A percentile compares a stretch with the other conserved stretches of the same genome.
These are phyloP conservation scores for Girardinus metallicus DNA, from an alignment of 2,797 vertebrate species.

Conservation along the genomic window DNA sequence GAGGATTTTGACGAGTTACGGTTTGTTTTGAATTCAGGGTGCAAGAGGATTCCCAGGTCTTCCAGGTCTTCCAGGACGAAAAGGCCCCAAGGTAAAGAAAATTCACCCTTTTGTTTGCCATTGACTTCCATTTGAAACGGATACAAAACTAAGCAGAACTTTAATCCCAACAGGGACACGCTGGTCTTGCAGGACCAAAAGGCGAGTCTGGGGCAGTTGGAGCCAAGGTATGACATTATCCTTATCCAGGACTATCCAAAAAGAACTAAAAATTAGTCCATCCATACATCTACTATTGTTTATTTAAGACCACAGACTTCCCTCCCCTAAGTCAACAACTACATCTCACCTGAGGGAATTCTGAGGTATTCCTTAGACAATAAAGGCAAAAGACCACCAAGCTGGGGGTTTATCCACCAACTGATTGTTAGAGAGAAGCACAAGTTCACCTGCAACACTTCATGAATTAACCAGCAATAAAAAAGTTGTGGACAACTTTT, in stretches of 20 bases:
- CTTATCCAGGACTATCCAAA: neutral
- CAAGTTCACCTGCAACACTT: neutral
- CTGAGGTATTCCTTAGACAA: neutral
- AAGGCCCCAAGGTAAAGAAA: constrained; percentile 89
- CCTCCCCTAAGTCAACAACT: neutral
- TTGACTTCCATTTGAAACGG: neutral
- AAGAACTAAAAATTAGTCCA: neutral
- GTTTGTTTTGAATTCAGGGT: constrained; percentile 72
- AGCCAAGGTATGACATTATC: constrained; percentile 53
- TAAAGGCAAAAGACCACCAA: neutral
- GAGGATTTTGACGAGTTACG: fast-evolving
- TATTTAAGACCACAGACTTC: neutral
- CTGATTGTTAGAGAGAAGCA: neutral
- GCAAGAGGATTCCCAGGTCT: constrained; percentile 94
- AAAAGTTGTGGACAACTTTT: neutral
- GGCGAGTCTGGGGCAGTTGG: constrained; percentile 66
- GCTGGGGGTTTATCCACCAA: neutral
- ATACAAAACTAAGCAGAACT: neutral
- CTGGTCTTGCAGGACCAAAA: constrained; percentile 54
- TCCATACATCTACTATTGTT: neutral
- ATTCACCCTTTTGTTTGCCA: neutral
- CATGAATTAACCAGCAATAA: neutral
- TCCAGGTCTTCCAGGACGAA: constrained; percentile 91
- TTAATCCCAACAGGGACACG: constrained; percentile 57
- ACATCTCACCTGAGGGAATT: neutral